These are phyloP conservation scores for Scolopax rusticola DNA, from an alignment of 2,797 vertebrate species.

Conservation along the genomic window DNA sequence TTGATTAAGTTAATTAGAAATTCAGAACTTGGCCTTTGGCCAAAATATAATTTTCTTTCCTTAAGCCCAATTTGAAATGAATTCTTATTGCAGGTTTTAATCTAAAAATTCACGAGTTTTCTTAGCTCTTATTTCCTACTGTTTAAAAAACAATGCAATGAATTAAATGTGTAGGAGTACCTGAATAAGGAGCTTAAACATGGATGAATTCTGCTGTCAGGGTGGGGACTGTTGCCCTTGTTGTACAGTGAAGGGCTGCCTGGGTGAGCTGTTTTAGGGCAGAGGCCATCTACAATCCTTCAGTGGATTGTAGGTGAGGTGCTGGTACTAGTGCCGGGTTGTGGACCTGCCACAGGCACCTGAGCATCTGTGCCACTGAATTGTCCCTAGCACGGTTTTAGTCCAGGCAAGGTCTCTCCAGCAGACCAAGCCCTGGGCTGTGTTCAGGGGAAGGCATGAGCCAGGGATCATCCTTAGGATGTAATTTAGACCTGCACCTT, in stretches of 20 bases:
- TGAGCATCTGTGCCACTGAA: accelerated
- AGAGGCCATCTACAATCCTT: background rate
- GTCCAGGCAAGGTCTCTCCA: background rate
- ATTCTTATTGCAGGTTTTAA: background rate
- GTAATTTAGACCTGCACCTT: background rate
- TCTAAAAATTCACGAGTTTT: background rate
- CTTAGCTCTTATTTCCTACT: background rate
- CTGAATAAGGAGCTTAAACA: background rate
- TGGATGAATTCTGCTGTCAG: no score
- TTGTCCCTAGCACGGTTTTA: background rate
- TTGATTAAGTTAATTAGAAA: conserved; percentile 59
- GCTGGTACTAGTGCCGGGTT: background rate
- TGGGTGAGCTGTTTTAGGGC: background rate
- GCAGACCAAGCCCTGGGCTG: background rate
- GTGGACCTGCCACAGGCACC: background rate
- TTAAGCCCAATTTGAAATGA: background rate
- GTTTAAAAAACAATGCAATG: background rate
- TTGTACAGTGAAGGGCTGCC: background rate
- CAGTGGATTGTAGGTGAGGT: background rate
- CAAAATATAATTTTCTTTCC: conserved; percentile 21
- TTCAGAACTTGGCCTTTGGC: conserved; percentile 45
- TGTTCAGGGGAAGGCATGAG: background rate
- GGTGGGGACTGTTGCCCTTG: background rate
- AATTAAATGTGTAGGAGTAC: background rate
- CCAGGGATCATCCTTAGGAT: background rate